Evolutionary conservation across 2,888 invertebrate species (phyloP).

Genomic region (Zygaena filipendulae): DNA sequence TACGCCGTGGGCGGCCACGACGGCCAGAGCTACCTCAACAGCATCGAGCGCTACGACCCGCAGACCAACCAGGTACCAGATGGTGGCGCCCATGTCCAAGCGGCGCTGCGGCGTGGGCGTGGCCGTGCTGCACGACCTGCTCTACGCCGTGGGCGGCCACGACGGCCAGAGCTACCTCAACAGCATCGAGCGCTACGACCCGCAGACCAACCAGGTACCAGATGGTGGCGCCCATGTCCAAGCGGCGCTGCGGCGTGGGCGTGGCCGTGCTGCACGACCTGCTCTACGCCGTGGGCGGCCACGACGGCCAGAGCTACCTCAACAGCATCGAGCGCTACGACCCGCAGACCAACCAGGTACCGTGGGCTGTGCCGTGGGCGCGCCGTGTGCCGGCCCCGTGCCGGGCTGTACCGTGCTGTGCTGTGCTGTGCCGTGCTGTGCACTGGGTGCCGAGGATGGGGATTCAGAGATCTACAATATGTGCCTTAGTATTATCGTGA

Average conservation of each 20-base stretch:
- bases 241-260: constrained; percentile 95
- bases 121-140: constrained; percentile 92
- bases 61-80: constrained; percentile 42
- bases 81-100: constrained; percentile 99
- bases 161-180: constrained; percentile 95
- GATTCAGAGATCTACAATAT: no score
- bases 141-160: constrained; percentile 88
- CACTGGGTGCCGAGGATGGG: no score
- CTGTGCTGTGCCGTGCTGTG: constrained; percentile 52
- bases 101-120: constrained; percentile 97
- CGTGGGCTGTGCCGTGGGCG: constrained; percentile 93
- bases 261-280: constrained; percentile 96
- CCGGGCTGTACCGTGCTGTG: constrained; percentile 87
- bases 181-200: constrained; percentile 49
- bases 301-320: constrained; percentile 92
- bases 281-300: constrained; percentile 86
- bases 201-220: constrained; percentile 25
- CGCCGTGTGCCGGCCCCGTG: constrained; percentile 96
- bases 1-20: constrained; percentile 91
- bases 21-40: constrained; percentile 93
- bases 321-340: constrained; percentile 70
- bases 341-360: constrained; percentile 27
- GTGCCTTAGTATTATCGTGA: no score
- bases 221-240: constrained; percentile 99
- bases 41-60: constrained; percentile 32